Conservation (phyloP, 2,797 vertebrate genomes). For the Sparidentex hasta region DNA sequence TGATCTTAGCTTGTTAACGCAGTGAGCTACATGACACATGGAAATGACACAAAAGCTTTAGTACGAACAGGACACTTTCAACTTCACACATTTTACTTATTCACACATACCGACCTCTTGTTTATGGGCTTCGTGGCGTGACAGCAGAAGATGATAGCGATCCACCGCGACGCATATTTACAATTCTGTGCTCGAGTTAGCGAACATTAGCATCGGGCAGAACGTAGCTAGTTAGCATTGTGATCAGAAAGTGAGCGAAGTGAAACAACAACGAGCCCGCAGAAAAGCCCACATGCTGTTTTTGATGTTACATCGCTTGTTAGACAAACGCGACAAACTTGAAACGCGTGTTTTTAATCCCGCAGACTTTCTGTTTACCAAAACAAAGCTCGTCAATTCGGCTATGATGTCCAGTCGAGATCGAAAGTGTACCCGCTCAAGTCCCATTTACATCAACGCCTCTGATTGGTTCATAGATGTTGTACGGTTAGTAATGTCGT, state of each 20-base stretch:
- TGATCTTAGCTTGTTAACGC: background rate
- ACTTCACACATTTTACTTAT: rapidly evolving
- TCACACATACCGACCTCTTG: conserved; percentile 40
- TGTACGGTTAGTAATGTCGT: conserved; percentile 44
- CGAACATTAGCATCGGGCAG: conserved; percentile 58
- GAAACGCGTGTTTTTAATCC: background rate
- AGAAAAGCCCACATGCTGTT: rapidly evolving
- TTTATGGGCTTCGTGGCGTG: background rate
- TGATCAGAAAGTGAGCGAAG: conserved; percentile 17
- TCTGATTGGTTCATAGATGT: conserved; percentile 64
- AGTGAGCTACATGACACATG: too few species aligned
- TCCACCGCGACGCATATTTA: background rate
- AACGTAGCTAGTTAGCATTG: conserved; percentile 45
- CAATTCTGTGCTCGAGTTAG: conserved; percentile 30
- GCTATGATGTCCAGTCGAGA: conserved; percentile 8
- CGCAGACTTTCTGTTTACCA: background rate
- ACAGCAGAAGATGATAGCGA: background rate
- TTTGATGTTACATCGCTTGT: too few species aligned
- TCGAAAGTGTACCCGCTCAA: conserved; percentile 62
- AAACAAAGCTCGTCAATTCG: conserved; percentile 48
- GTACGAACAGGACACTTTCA: rapidly evolving
- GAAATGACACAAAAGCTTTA: rapidly evolving
- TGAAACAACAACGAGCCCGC: background rate
- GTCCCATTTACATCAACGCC: conserved; percentile 8
- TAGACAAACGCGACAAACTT: rapidly evolving